phyloP scores from a whole-genome alignment of 2,113 vertebrate genomes.

The Fulmarus glacialis region DNA sequence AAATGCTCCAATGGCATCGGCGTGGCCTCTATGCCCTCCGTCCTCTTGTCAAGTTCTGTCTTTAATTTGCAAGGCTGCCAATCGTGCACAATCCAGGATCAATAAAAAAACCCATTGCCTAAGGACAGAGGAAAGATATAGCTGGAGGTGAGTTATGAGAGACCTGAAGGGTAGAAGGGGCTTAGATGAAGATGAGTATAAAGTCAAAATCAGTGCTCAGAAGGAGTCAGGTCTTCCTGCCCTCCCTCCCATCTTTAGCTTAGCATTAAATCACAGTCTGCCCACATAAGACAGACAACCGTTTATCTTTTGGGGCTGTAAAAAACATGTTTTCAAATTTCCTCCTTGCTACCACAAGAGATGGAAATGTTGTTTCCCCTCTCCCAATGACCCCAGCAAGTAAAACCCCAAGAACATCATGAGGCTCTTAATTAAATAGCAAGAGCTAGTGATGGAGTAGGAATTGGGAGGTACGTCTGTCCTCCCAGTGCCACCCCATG shows the following conservation, averaged over 20 bases:
- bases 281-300: neutral
- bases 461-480: neutral
- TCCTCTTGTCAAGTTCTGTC: neutral
- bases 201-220: neutral
- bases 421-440: neutral
- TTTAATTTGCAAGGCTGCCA: neutral
- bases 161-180: neutral
- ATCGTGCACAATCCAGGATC: neutral
- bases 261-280: neutral
- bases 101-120: neutral
- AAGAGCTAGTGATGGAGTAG: neutral
- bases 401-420: neutral
- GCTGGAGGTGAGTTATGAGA: neutral
- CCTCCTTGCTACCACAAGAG: neutral
- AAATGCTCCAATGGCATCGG: neutral
- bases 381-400: accelerated
- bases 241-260: neutral
- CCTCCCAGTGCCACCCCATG: neutral
- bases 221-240: neutral
- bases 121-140: neutral
- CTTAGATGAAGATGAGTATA: neutral
- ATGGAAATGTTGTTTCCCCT: neutral
- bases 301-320: neutral
- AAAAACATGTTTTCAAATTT: neutral
- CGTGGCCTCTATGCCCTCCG: accelerated